These are phyloP conservation scores for Stictocephala bisonia DNA, from an alignment of 2,888 invertebrate genomes.

Conservation along the genomic window DNA sequence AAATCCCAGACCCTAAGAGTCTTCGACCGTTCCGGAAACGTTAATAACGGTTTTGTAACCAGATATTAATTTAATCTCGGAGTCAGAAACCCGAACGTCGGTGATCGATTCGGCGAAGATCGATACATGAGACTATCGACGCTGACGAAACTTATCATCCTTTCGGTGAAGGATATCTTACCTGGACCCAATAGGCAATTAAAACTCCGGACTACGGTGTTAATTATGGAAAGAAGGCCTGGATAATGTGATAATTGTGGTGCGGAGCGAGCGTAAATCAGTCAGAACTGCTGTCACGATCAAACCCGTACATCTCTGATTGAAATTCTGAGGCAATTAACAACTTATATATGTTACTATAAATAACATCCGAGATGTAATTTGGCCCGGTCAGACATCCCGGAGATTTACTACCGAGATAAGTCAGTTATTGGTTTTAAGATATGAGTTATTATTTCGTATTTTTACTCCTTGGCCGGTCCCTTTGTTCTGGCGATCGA, in stretches of 20 bases:
- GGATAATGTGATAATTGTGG: slow-evolving; percentile 43
- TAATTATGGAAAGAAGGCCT: slow-evolving; percentile 9
- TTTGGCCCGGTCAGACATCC: slow-evolving; percentile 34
- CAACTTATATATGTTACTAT: slow-evolving; percentile 44
- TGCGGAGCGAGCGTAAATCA: slow-evolving; percentile 39
- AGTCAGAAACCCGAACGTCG: neutral
- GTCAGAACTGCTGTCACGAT: slow-evolving; percentile 29
- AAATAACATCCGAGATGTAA: slow-evolving; percentile 42
- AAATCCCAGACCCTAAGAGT: too few species aligned
- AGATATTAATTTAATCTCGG: slow-evolving; percentile 24
- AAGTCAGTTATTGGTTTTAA: slow-evolving; percentile 45
- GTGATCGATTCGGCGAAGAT: neutral
- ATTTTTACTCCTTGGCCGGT: slow-evolving; percentile 16
- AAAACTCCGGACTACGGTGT: slow-evolving; percentile 23
- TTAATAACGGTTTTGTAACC: too few species aligned
- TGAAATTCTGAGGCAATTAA: slow-evolving; percentile 46
- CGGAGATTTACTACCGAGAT: slow-evolving; percentile 42
- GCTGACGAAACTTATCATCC: slow-evolving; percentile 7
- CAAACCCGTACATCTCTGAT: slow-evolving; percentile 12
- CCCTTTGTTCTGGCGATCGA: slow-evolving; percentile 8
- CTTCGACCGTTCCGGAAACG: too few species aligned
- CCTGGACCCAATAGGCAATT: slow-evolving; percentile 20
- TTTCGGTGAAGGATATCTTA: neutral
- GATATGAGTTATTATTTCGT: slow-evolving; percentile 37
- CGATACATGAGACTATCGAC: too few species aligned